Evolutionary conservation across 1,140 invertebrate genomes (phyloP), one percentile per base, ranked within the genome.

Genomic region (Halesus radiatus): DNA sequence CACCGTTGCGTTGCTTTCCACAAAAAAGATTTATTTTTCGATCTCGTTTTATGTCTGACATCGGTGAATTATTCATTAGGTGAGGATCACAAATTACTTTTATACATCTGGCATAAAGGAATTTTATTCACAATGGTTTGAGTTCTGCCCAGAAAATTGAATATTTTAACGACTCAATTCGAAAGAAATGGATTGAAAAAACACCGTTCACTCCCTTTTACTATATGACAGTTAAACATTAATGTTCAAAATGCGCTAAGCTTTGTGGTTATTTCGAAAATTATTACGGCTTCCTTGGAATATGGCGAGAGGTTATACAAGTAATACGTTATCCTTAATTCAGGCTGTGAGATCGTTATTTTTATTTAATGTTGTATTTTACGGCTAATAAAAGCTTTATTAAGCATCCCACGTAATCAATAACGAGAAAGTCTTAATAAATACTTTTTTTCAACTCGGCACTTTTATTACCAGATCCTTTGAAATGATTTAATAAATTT

Each of bases 21-120:
- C 52, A 7, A n/a, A 64, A 64, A 64, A 29, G 7, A 8, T 64
- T 16, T 29, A 3, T 45, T 45, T 13, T 23, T 16, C 23, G 23
- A 29, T 22, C 16, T 29, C 23, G 23, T 56, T 56, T 56, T 10
- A 56, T 22, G 23, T 64, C 60, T 23, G 60, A 29, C 20, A 23
- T 29, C 60, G 54, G 60, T 64, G 60, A 64, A 64, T 64, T 29
- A 64, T 64, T 64, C 60, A 64, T 64, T 64, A 64, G 60, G 23
- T 15, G 23, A 64, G 15, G 20, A 64, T 64, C 15, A 64, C 60
- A 64, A 64, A 29, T 64, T 64, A 64, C 60, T 29, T 29, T 64
- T 64, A 64, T 64, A 64, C 23, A 22, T 64, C 60, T 64, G 23
- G 23, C 60, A 64, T 64, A 64, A 64, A 22, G 37, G 23, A 64